Base-by-base conservation (phyloP, 2,888 invertebrate species). In the Drosophila longiperda region DNA sequence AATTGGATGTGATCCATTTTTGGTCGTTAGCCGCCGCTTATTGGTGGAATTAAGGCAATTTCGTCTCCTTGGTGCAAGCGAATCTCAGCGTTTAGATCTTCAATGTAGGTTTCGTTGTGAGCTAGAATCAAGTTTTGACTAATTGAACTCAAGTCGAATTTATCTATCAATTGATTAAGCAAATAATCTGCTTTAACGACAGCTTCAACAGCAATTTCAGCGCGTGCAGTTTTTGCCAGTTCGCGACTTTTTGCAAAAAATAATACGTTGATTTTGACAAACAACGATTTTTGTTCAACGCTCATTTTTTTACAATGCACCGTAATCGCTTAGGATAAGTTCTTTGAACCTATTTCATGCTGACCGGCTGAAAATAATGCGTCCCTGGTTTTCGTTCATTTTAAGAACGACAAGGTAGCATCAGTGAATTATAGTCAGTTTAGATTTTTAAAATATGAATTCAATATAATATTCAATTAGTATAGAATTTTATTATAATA, bases 161-260 rank as follows among this genome's bases (percentile, higher is more conserved):
- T 92, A 17, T 93, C 89, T 3, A 95, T 93, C 49, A 98, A 94
- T 48, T 93, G 92, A 11, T 95, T 92, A n/a, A 96, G 90, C 5
- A 98, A 94, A 55, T 95, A 93, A 5, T 92, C 80, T 75, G 95
- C 95, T 50, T 95, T 93, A 73, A 93, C 93, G 12, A 92, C 90
- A 8, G 96, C 85, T 23, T 91, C 87, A 48, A 96, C 90, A 33
- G 63, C 38, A 38, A 84, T 67, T 17, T 91, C 92, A 8, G 94
- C 93, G 89, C 95, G 95, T 54, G 93, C 93, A 42, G 94, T 93
- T 52, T 97, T 97, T 29, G 95, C 95, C 63, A 98, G 93, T 92
- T 99, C 98, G 90, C 97, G 96, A 45, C 98, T 96, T 94, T 96
- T 96, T 0, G 98, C 98, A 93, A 99, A 99, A 93, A 99, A 98